Evolutionary conservation across 1,140 invertebrate genomes (phyloP).

Genomic region (Bombus confusus): DNA sequence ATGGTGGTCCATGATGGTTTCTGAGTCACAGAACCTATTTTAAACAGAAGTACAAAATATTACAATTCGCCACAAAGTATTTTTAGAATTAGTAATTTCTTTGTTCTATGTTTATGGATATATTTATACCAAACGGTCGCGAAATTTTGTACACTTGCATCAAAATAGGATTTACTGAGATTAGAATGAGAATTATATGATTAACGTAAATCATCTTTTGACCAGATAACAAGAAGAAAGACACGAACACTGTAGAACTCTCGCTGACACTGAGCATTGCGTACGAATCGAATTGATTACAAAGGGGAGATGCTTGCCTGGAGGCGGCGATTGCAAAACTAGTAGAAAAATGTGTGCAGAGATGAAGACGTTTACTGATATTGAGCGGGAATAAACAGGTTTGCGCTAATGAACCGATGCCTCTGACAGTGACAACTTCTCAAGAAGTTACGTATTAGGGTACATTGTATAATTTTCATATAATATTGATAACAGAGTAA

Average conservation of each 20-base stretch:
- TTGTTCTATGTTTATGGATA: too few relatives aligned
- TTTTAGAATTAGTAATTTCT: not conserved
- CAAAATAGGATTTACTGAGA: not conserved
- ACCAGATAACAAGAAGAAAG: not conserved
- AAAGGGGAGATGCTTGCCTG: conserved; percentile 34
- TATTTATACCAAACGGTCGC: not conserved
- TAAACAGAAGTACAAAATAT: not conserved
- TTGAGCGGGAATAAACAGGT: conserved; percentile 47
- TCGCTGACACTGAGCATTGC: not conserved
- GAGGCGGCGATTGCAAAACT: conserved; percentile 38
- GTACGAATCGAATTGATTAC: not conserved
- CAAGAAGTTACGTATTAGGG: not conserved
- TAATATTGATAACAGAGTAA: not conserved
- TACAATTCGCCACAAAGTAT: not conserved
- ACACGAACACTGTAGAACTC: not conserved
- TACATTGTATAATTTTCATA: not conserved
- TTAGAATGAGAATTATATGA: conserved; percentile 4
- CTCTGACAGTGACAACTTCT: not conserved
- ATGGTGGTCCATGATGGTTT: conserved; percentile 18
- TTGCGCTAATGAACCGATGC: conserved; percentile 10
- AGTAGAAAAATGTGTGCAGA: conserved; percentile 29
- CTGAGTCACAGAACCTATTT: not conserved
- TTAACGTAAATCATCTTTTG: conserved; percentile 21
- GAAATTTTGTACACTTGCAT: conserved; percentile 17
- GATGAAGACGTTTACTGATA: conserved; percentile 9